phyloP scores from a whole-genome alignment of 2,113 vertebrate genomes.

The Castor canadensis region DNA sequence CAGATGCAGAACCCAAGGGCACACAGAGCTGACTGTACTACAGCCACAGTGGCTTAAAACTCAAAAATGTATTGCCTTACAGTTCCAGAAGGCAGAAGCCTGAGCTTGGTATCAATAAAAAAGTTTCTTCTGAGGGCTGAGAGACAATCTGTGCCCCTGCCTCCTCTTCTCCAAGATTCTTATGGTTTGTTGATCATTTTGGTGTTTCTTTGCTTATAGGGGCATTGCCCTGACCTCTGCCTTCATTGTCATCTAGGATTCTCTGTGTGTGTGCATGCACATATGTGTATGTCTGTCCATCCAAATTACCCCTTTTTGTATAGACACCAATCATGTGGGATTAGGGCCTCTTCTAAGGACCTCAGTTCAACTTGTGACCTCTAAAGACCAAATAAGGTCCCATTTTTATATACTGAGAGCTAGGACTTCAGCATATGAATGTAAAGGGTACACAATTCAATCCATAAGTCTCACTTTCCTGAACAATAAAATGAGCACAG shows the following conservation, averaged over 20 bases:
- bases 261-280: fast-evolving
- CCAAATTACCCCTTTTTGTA: background rate
- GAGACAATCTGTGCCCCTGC: no score
- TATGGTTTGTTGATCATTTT: background rate
- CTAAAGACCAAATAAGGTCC: background rate
- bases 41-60: background rate
- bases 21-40: background rate
- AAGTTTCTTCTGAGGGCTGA: background rate
- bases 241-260: background rate
- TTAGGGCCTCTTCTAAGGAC: background rate
- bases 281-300: background rate
- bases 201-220: background rate
- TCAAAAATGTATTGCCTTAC: fast-evolving
- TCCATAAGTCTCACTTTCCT: background rate
- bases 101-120: fast-evolving
- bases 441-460: background rate
- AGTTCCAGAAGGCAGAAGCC: background rate
- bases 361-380: background rate
- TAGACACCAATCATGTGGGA: background rate
- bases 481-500: background rate
- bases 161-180: fast-evolving
- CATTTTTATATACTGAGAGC: background rate
- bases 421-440: background rate
- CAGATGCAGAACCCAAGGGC: no score
- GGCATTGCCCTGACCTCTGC: no score